Evolutionary conservation across 2,113 vertebrate species (phyloP), one percentile per base, ranked within the genome.

Genomic region (Bufo bufo): DNA sequence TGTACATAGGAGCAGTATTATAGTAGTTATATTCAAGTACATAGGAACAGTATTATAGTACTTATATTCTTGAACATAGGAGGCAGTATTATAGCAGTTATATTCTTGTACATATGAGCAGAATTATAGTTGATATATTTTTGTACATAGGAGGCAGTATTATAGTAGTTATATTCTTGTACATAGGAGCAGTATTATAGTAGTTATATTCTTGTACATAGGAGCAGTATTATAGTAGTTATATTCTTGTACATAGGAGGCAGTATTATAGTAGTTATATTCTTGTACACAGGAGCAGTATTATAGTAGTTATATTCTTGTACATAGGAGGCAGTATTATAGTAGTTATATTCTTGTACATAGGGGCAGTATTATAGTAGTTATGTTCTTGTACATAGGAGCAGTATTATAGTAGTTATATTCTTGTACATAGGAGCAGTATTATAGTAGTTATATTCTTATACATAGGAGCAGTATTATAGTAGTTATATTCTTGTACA

Each of bases 241-340:
- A 74, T 74, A 74, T 74, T 74, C 71, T 47, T 74, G 12, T 74
- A 47, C 16, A 74, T 45, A 47, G 71, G 71, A 2, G n/a, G 43
- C 43, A 74, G 65, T 72, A 72, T 74, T 74, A 74, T 74, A 74
- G 71, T 74, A 74, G 71, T 74, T 74, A 74, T 69, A 74, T 74
- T 74, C 45, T 49, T 49, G 43, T 75, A 75, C 14, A 75, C 49
- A 75, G 72, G 69, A 8, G 23, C 45, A 75, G 72, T 75, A 75
- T 75, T 75, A 75, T 75, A 75, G 72, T 74, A 75, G 72, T 75
- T 45, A 69, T 72, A 72, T 14, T 45, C 11, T 45, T 72, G 10
- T n/a, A 69, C 23, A 69, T 69, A 33, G 65, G n/a, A 10, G 65
- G n/a, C 17, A 69, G 65, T 69, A 69, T 69, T 69, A 69, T 69